phyloP scores from a whole-genome alignment of 2,888 invertebrate species.

The Himalopsyche kuldschensis region DNA sequence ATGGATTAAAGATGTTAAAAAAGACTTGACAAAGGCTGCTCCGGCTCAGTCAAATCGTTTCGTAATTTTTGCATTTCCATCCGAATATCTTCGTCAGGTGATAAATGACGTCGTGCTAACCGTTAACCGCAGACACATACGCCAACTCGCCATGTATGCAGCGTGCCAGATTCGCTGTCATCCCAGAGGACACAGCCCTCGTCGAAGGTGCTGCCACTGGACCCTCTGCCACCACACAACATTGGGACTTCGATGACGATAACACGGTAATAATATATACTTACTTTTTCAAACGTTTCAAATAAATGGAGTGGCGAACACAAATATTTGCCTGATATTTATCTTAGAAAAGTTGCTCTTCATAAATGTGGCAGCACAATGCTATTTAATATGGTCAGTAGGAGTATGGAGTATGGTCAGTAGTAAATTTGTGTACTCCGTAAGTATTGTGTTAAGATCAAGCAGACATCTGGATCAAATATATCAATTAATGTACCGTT shows the following conservation, averaged over 20 bases:
- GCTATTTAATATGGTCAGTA: too few species aligned
- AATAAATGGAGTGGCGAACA: too few species aligned
- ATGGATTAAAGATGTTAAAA: background rate
- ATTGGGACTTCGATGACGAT: slow-evolving; percentile 41
- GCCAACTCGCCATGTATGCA: slow-evolving; percentile 46
- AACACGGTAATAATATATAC: slow-evolving; percentile 10
- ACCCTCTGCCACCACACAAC: background rate
- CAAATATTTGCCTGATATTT: too few species aligned
- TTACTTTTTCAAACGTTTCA: too few species aligned
- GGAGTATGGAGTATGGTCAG: too few species aligned
- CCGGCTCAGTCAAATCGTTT: background rate
- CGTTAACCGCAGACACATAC: slow-evolving; percentile 27
- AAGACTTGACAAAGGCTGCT: background rate
- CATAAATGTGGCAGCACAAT: too few species aligned
- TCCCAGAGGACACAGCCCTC: slow-evolving; percentile 53
- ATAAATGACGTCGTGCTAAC: slow-evolving; percentile 3
- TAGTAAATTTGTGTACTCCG: too few species aligned
- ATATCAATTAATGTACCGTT: too few species aligned
- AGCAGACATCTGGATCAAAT: too few species aligned
- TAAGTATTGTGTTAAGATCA: too few species aligned
- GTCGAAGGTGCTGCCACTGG: slow-evolving; percentile 21
- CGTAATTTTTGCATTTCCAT: background rate
- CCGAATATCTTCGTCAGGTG: slow-evolving; percentile 1
- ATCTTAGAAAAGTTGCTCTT: too few species aligned
- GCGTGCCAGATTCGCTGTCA: slow-evolving; percentile 50